Percentiles rank a stretch among this genome's conserved stretches.
These are phyloP conservation scores for Heterotis niloticus DNA, from an alignment of 2,113 vertebrate genomes.

Conservation along the genomic window DNA sequence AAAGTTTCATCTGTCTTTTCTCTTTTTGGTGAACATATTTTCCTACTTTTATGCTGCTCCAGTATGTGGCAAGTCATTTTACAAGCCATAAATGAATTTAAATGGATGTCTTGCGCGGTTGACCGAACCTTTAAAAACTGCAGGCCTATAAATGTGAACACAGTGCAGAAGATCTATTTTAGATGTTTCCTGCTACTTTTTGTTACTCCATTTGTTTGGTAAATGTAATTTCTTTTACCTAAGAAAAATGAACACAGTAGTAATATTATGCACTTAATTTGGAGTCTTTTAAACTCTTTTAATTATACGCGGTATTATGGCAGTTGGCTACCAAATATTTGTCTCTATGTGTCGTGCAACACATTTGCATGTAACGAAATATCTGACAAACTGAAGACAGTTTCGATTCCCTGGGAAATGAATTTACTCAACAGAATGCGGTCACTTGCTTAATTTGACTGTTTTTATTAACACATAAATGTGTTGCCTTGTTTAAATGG, in stretches of 20 bases:
- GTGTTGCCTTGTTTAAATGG: slow-evolving; percentile 19
- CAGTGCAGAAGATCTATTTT: not conserved
- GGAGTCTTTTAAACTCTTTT: not conserved
- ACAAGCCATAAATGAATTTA: no score
- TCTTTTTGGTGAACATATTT: slow-evolving; percentile 12
- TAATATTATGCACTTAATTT: slow-evolving; percentile 10
- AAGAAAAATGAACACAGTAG: not conserved
- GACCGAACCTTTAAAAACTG: not conserved
- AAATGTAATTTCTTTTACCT: slow-evolving; percentile 11
- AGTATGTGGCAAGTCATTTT: no score
- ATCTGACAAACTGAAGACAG: not conserved
- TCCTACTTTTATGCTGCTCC: no score
- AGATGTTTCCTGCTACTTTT: slow-evolving; percentile 6
- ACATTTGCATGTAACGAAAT: not conserved
- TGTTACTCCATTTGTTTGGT: not conserved
- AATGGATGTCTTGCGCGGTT: no score
- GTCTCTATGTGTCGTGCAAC: not conserved
- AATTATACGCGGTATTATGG: slow-evolving; percentile 13
- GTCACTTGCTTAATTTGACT: not conserved
- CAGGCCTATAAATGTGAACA: not conserved
- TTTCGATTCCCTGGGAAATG: not conserved
- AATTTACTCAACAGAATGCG: not conserved
- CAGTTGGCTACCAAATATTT: not conserved
- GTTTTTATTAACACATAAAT: slow-evolving; percentile 27
- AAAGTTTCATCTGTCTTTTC: slow-evolving; percentile 29